Conservation (phyloP, 92 coral and sea anemone genomes). For the Epizoanthus rinbou region DNA sequence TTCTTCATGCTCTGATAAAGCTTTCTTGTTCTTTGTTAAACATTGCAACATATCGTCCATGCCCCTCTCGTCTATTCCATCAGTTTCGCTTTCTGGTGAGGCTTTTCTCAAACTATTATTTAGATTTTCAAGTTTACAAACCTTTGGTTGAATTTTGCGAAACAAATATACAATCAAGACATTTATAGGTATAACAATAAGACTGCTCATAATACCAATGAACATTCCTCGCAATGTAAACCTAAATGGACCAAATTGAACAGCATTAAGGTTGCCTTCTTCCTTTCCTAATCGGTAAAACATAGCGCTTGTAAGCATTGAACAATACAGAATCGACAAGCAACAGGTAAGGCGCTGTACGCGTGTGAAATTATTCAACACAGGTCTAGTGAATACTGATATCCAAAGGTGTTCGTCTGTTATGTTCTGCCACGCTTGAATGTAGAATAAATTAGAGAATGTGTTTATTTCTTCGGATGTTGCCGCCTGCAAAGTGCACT, state of each 20-base stretch:
- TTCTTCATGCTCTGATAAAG: neutral
- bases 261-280: neutral
- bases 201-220: conserved; percentile 5
- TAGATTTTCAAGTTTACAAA: neutral
- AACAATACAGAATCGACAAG: conserved; percentile 13
- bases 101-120: neutral
- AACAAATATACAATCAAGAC: conserved; percentile 19
- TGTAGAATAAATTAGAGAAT: conserved; percentile 26
- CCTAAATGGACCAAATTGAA: neutral
- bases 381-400: conserved; percentile 47
- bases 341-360: conserved; percentile 51
- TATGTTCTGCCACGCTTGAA: neutral
- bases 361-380: conserved; percentile 43
- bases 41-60: conserved; percentile 40
- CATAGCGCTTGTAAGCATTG: neutral
- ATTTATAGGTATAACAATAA: conserved; percentile 7
- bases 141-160: conserved; percentile 36
- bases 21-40: conserved; percentile 1
- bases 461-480: conserved; percentile 15
- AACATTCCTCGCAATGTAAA: conserved; percentile 1
- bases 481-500: conserved; percentile 26
- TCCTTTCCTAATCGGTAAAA: neutral
- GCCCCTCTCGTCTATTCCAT: neutral
- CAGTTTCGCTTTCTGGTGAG: neutral
- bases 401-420: conserved; percentile 51